These are phyloP conservation scores for Microctenopoma steveboyesi DNA, from an alignment of 2,797 vertebrate species.

Conservation along the genomic window DNA sequence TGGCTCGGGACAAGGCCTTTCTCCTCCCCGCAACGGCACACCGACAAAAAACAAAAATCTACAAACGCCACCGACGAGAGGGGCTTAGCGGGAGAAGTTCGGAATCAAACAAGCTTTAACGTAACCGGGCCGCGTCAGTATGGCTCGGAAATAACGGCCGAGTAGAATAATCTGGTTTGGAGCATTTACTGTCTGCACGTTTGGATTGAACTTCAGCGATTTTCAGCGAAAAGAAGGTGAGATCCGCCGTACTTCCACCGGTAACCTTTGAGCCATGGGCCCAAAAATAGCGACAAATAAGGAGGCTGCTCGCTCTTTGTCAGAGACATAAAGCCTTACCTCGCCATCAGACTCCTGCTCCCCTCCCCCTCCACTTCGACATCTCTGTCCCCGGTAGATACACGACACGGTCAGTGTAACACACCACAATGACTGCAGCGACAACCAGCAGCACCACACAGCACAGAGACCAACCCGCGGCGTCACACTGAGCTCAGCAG, in stretches of 20 bases:
- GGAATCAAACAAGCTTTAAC: background rate
- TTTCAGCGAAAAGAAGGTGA: background rate
- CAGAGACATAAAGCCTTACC: conserved; percentile 93
- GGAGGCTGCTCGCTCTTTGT: conserved; percentile 87
- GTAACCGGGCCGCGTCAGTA: conserved; percentile 31
- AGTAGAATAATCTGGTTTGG: conserved; percentile 27
- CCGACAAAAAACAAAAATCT: conserved; percentile 14
- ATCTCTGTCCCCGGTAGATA: conserved; percentile 84
- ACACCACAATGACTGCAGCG: background rate
- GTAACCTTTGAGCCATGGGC: background rate
- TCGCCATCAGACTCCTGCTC: conserved; percentile 87
- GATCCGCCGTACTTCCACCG: background rate
- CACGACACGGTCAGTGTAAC: conserved; percentile 77
- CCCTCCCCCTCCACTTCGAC: conserved; percentile 87
- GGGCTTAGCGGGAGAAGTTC: background rate
- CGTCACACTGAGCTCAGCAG: conserved; percentile 19
- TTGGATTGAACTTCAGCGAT: background rate
- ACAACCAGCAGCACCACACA: background rate
- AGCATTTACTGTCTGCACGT: background rate
- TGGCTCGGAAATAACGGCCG: background rate
- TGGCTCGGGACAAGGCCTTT: conserved; percentile 34
- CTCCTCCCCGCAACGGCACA: background rate
- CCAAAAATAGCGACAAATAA: conserved; percentile 63
- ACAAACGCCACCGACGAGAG: conserved; percentile 4
- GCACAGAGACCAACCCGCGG: background rate